Evolutionary conservation across 1,140 invertebrate species (phyloP).

Genomic region (Saccostrea glomerata): DNA sequence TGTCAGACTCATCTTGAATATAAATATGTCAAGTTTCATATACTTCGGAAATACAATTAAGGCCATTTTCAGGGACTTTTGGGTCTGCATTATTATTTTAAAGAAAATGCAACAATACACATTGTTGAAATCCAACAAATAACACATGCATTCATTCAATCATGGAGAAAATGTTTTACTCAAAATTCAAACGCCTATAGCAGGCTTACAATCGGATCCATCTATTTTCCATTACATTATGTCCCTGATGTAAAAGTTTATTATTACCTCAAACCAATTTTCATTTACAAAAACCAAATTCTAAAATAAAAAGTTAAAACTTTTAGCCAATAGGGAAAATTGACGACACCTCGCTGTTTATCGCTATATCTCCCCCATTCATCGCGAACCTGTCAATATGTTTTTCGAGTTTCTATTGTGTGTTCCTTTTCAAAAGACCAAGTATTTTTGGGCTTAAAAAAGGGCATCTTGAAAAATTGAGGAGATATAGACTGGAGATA

Average conservation of each 20-base stretch:
- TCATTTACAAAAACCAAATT: not conserved
- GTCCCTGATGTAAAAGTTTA: conserved; percentile 28
- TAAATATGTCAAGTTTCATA: not conserved
- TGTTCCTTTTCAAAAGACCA: conserved; percentile 14
- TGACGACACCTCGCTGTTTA: not conserved
- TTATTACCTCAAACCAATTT: conserved; percentile 35
- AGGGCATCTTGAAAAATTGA: conserved; percentile 30
- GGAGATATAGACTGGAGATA: conserved; percentile 6
- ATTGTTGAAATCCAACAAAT: not conserved
- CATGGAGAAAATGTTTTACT: conserved; percentile 17
- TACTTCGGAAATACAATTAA: not conserved
- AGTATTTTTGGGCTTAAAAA: conserved; percentile 3
- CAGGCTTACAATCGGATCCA: not conserved
- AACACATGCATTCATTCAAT: conserved; percentile 4
- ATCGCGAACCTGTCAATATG: conserved; percentile 5
- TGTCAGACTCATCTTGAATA: not conserved
- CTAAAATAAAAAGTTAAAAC: not conserved
- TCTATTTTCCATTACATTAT: conserved; percentile 35
- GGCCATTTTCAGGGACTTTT: not conserved
- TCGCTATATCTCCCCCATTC: not conserved
- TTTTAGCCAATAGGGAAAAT: conserved; percentile 15
- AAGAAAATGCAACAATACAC: not conserved
- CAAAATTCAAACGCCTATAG: conserved; percentile 17
- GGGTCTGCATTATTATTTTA: not conserved
- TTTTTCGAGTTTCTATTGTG: conserved; percentile 21